Evolutionary conservation across 2,113 vertebrate genomes (phyloP).

Genomic region (Indri indri): DNA sequence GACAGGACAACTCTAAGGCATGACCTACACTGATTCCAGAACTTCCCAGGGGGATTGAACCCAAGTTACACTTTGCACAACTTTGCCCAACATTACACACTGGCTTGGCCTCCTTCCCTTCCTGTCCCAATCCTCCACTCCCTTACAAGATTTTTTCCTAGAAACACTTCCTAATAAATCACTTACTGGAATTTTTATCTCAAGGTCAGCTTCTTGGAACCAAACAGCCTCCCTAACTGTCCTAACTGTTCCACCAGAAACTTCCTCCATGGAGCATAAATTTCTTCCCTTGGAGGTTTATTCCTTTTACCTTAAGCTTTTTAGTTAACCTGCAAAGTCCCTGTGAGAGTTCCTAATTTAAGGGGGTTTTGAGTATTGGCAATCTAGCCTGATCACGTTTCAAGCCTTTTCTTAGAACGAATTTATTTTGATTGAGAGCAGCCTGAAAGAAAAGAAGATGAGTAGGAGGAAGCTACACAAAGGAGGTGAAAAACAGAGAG

Average conservation of each 20-base stretch:
- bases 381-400: neutral
- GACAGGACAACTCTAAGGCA: neutral
- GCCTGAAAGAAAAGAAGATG: neutral
- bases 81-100: neutral
- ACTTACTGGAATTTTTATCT: neutral
- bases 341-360: neutral
- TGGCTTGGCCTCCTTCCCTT: neutral
- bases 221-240: neutral
- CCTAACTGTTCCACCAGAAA: neutral
- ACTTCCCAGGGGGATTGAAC: neutral
- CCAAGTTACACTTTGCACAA: accelerated
- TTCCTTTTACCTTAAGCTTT: neutral
- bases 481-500: neutral
- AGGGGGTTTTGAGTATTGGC: neutral
- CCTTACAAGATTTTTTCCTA: neutral
- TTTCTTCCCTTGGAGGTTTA: neutral
- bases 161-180: neutral
- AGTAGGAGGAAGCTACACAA: neutral
- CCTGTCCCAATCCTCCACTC: neutral
- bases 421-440: neutral
- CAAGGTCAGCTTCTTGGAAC: neutral
- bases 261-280: neutral
- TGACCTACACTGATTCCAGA: neutral
- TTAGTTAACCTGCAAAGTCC: neutral
- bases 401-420: neutral